Percentiles rank a stretch among this genome's conserved stretches.
These are phyloP conservation scores for Antedon mediterranea DNA, from an alignment of 53 echinoderm and acorn worm species.

Conservation along the genomic window DNA sequence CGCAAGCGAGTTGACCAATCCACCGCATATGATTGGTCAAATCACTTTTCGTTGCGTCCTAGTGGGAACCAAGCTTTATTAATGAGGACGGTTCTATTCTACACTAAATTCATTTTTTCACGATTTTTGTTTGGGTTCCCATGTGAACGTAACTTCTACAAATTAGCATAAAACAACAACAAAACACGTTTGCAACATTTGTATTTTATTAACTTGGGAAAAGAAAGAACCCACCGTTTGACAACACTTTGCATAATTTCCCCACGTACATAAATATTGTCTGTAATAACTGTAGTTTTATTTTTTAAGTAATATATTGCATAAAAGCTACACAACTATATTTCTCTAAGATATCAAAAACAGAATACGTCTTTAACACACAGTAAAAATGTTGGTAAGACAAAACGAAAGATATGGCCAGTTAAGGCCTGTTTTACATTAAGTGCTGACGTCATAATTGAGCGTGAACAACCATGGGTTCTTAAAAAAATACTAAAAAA, in stretches of 20 bases:
- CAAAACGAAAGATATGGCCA: not conserved
- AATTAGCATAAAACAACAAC: not conserved
- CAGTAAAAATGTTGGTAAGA: not conserved
- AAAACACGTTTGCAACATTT: not conserved
- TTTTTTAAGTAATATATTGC: not conserved
- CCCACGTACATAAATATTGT: not conserved
- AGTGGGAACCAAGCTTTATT: no score
- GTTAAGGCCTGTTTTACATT: not conserved
- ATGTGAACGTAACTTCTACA: no score
- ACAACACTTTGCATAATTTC: not conserved
- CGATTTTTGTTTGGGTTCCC: no score
- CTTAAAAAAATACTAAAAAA: not conserved
- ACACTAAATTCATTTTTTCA: no score
- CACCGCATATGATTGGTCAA: no score
- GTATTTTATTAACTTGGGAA: constrained; percentile 1
- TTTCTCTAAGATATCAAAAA: not conserved
- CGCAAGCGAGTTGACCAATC: no score
- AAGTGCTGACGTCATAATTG: no score
- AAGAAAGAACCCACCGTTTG: not conserved
- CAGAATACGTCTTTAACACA: not conserved
- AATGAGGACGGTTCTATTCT: no score
- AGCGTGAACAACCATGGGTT: not conserved
- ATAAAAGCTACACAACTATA: not conserved
- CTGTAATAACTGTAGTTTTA: not conserved
- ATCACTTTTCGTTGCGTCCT: no score